phyloP scores from a whole-genome alignment of 2,797 vertebrate species.

The Pangasius krempfi region DNA sequence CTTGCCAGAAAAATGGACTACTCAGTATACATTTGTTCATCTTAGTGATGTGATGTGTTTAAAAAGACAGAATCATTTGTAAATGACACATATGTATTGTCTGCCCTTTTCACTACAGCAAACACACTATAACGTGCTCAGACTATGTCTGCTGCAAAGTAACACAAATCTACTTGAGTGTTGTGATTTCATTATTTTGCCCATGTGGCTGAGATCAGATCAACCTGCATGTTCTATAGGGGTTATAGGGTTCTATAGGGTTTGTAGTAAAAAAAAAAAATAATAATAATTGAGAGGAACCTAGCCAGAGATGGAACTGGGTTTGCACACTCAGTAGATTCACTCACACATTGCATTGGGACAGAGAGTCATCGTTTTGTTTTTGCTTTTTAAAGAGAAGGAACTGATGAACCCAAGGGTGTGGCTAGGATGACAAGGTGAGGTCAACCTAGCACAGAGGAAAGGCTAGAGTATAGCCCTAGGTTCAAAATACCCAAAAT shows the following conservation, averaged over 20 bases:
- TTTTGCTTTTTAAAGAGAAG: too few relatives aligned
- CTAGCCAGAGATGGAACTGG: background rate
- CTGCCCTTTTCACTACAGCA: background rate
- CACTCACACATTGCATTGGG: background rate
- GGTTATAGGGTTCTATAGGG: too few relatives aligned
- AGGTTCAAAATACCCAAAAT: too few relatives aligned
- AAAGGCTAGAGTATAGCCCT: too few relatives aligned
- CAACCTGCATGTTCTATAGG: background rate
- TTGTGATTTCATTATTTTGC: background rate
- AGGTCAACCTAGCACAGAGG: too few relatives aligned
- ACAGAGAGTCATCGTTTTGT: background rate
- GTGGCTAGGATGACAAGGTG: too few relatives aligned
- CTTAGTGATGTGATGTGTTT: background rate
- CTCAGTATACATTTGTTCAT: background rate
- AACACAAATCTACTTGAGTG: too few relatives aligned
- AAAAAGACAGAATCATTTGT: background rate
- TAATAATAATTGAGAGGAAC: too few relatives aligned
- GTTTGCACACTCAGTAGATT: background rate
- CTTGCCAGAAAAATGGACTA: background rate
- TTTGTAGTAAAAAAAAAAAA: background rate
- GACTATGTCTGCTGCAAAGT: too few relatives aligned
- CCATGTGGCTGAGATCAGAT: background rate
- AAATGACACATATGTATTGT: background rate
- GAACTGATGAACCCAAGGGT: too few relatives aligned
- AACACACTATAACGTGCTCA: too few relatives aligned